Conservation (phyloP, 1,140 invertebrate genomes). For the Halotydeus destructor region DNA sequence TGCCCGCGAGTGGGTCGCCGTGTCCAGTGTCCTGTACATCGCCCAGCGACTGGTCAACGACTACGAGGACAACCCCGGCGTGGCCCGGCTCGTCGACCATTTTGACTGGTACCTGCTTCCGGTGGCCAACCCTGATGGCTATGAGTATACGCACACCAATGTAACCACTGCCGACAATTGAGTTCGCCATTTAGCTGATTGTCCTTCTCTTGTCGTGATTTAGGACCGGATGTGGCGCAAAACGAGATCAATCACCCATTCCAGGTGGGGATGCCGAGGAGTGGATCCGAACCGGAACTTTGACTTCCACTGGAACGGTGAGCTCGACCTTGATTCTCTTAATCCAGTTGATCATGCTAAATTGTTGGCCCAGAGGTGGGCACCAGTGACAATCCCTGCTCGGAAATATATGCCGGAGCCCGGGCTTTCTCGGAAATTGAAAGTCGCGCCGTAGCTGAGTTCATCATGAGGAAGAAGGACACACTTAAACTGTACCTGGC, state of each 20-base stretch:
- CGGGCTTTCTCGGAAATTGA: conserved; percentile 23
- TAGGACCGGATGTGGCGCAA: conserved; percentile 20
- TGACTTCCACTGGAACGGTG: conserved; percentile 12
- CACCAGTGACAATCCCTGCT: conserved; percentile 15
- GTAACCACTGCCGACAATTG: conserved; percentile 10
- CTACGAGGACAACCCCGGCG: background rate
- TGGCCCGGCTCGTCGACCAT: conserved; percentile 21
- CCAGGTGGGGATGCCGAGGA: too few relatives aligned
- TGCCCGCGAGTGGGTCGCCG: conserved; percentile 28
- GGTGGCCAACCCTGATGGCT: conserved; percentile 47
- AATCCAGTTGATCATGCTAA: background rate
- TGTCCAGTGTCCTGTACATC: conserved; percentile 9
- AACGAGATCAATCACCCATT: conserved; percentile 14
- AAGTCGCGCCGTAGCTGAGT: conserved; percentile 19
- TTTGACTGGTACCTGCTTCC: conserved; percentile 39
- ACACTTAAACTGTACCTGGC: conserved; percentile 15
- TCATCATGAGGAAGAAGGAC: conserved; percentile 9
- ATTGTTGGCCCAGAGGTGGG: conserved; percentile 20
- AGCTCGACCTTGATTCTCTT: background rate
- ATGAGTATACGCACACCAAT: conserved; percentile 30
- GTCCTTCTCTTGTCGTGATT: background rate
- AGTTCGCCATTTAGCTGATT: background rate
- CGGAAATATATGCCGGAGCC: conserved; percentile 16
- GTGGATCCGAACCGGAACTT: conserved; percentile 20
- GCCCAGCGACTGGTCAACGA: conserved; percentile 24